Evolutionary conservation across 2,888 invertebrate species (phyloP), one percentile per base, ranked within the genome.

Genomic region (Lasioglossum malachurum): DNA sequence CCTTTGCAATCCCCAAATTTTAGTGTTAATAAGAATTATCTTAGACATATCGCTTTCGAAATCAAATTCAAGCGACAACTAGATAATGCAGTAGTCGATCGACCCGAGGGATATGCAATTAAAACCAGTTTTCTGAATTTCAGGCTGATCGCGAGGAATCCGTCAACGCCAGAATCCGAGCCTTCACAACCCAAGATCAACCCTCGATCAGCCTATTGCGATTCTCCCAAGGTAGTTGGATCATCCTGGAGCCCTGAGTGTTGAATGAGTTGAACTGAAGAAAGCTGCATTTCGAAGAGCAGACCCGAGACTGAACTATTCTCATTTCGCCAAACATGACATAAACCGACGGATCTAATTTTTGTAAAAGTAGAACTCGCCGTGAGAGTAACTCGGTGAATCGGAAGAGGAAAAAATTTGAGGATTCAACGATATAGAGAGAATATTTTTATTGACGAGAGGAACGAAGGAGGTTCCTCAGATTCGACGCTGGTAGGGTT

Each of bases 71-170:
- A 67, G 23, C 19, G 35, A 16, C 35, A 53, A 23, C 12, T 12
- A 38, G 23, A n/a, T 23, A 23, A 69, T 1, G 3, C 67, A 2
- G 31, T 16, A 35, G 19, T 31, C 19, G 19, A 67, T 14, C 23
- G 4, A 76, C 23, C 41, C 19, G 1, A 35, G 27, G 23, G 57
- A n/a, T 5, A 49, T 14, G 0, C 7, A 19, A 64, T 23, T 53
- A 41, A 73, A n/a, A 14, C 4, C 41, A 3, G 23, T 23, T 72
- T 75, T 80, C 5, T 78, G 1, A 71, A 75, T 87, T 87, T 53
- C 79, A 87, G 87, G 46, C 19, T 77, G 76, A 69, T 67, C 53
- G 69, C 69, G 49, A 46, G 27, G 27, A n/a, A 72, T 71, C 53
- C 57, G 57, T 19, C 23, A 60, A 41, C 35, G 23, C n/a, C 67